phyloP scores from a whole-genome alignment of 92 coral and sea anemone species.

The Epizoanthus fatuus region DNA sequence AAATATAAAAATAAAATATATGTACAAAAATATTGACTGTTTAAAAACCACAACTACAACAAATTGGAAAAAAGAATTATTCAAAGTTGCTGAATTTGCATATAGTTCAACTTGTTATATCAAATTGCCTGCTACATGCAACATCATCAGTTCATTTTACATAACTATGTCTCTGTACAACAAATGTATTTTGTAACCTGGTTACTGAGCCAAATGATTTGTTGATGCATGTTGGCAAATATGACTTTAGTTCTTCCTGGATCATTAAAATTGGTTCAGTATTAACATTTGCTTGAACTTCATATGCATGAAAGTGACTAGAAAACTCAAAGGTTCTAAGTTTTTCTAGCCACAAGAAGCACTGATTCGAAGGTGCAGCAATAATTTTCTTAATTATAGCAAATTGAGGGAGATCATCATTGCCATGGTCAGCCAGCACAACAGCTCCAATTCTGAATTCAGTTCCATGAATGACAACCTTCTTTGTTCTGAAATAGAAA shows the following conservation, averaged over 20 bases:
- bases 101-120: background rate
- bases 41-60: no score
- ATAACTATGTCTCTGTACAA: conserved; percentile 52
- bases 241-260: conserved; percentile 42
- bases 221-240: conserved; percentile 37
- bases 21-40: background rate
- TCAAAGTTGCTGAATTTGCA: background rate
- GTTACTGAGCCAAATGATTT: conserved; percentile 43
- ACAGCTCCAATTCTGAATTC: conserved; percentile 67
- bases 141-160: conserved; percentile 17
- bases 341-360: conserved; percentile 41
- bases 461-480: conserved; percentile 67
- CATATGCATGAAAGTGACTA: conserved; percentile 57
- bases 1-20: no score
- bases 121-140: background rate
- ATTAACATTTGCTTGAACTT: conserved; percentile 42
- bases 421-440: conserved; percentile 37
- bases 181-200: conserved; percentile 39
- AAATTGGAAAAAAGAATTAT: conserved; percentile 4
- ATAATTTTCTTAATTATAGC: conserved; percentile 48
- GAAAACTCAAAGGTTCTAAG: conserved; percentile 35
- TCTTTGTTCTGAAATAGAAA: conserved; percentile 56
- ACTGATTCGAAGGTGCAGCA: conserved; percentile 22
- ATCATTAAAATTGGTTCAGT: conserved; percentile 32
- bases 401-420: conserved; percentile 61